Evolutionary conservation across 2,797 vertebrate species (phyloP), one percentile per base, ranked within the genome.

Genomic region (Lepilemur septentrionalis): DNA sequence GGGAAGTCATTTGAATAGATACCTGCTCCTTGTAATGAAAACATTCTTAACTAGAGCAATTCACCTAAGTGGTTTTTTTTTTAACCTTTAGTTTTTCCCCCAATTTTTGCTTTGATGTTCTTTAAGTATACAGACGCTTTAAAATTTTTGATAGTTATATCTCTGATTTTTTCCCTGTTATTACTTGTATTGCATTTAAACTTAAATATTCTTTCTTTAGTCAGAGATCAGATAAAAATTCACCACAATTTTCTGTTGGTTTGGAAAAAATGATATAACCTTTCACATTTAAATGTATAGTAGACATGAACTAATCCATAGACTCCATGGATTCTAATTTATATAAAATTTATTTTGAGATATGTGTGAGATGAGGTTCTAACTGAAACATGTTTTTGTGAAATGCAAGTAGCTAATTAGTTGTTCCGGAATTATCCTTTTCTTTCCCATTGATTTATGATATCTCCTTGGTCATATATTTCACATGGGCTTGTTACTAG

Each of bases 231-330:
- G 14, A 67, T 78, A 69, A 55, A 91, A 87, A 61, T 89, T 76
- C 41, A 82, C 52, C 48, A 70, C 11, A n/a, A 6, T 72, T 79
- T 95, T 83, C 67, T 72, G 30, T 83, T 63, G 32, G 20, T 80
- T 92, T 89, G 20, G 35, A 85, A 78, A 76, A 95, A 52, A 59
- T 73, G 5, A 41, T 82, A 70, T n/a, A 55, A 91, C 7, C 17
- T 76, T 87, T 94, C 20, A 82, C 23, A 75, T 38, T 93, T 87
- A 94, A 96, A 48, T 89, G n/a, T 79, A 28, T 38, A 55, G n/a
- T 55, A 38, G 13, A 79, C 22, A 3, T 55, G 23, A 38, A 25
- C 4, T 25, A 79, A 55, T 32, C n/a, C 23, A 38, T 9, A 55
- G 76, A 55, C 38, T 38, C 7, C 76, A 55, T 55, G 50, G 13